Percentiles rank a stretch among this genome's conserved stretches.
Conservation (phyloP, 2,113 vertebrate genomes). For the Trichechus manatus region DNA sequence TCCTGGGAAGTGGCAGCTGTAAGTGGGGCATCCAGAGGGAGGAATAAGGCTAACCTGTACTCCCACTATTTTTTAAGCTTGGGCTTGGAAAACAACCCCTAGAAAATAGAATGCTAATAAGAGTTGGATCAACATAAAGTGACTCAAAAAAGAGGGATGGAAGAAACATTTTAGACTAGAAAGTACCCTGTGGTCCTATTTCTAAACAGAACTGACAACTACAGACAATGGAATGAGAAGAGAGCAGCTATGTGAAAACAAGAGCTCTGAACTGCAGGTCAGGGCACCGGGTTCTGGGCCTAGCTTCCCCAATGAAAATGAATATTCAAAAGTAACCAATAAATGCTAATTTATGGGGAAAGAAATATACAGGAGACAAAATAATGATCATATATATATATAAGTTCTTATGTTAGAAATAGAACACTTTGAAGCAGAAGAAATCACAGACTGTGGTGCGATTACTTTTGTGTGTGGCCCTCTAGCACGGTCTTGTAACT, state of each 20-base stretch:
- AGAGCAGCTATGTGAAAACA: rapidly evolving
- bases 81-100: neutral
- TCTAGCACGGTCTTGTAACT: too few species aligned
- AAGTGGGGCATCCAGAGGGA: neutral
- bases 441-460: neutral
- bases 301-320: neutral
- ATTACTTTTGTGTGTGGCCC: too few species aligned
- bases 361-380: slow-evolving; percentile 35
- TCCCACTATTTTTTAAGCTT: neutral
- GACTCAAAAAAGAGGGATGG: neutral
- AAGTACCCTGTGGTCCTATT: neutral
- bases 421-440: neutral
- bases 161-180: neutral
- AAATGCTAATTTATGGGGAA: neutral
- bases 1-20: neutral
- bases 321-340: neutral
- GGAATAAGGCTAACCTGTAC: neutral
- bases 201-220: neutral
- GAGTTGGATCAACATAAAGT: neutral
- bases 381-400: neutral
- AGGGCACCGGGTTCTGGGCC: neutral
- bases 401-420: neutral
- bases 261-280: neutral
- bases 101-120: neutral
- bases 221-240: neutral